Base-by-base conservation (phyloP, 2,797 vertebrate species). In the Nyctalus aviator region DNA sequence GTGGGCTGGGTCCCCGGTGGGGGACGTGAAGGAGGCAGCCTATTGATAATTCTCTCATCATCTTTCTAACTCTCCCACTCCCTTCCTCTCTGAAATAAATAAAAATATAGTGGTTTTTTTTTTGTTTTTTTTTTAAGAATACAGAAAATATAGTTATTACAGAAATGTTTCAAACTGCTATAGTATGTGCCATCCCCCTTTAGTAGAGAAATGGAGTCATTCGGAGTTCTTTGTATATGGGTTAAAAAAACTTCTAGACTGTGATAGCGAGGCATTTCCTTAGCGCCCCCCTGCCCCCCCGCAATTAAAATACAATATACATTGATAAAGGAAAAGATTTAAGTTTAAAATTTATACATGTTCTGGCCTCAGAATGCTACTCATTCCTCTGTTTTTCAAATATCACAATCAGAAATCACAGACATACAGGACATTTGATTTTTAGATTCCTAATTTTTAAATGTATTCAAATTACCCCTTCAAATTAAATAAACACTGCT, bases 391-490 rank as follows among this genome's bases (percentile, higher is more conserved):
- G 2, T 88, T 94, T 78, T 88, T 82, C 82, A 88, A 8, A 53
- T 32, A 78, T 84, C 27, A 48, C 30, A 62, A 41, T 89, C 71
- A 84, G 77, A 88, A 71, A 78, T 93, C 27, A 59, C 37, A 84
- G 46, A 32, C 66, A 78, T 72, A 82, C 0, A n/a, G 23, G 41
- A 53, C 21, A 76, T 35, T 93, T 87, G 79, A 89, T 66, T 94
- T 94, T 50, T 89, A 73, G 59, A 73, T 76, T 91, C n/a, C 14
- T 88, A 92, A 46, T 73, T 92, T 82, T 75, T 66, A 82, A 84
- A 66, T 94, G 85, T 92, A 68, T 85, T 11, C 12, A 46, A n/a
- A 77, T 93, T 64, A 57, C 3, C 14, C 11, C 13, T 75, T 20
- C 66, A 78, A 73, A 62, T 88, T 46, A 77, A 85, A 41, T 46